These are phyloP conservation scores for Tinamus major DNA, from an alignment of 2,797 vertebrate species.

Conservation along the genomic window DNA sequence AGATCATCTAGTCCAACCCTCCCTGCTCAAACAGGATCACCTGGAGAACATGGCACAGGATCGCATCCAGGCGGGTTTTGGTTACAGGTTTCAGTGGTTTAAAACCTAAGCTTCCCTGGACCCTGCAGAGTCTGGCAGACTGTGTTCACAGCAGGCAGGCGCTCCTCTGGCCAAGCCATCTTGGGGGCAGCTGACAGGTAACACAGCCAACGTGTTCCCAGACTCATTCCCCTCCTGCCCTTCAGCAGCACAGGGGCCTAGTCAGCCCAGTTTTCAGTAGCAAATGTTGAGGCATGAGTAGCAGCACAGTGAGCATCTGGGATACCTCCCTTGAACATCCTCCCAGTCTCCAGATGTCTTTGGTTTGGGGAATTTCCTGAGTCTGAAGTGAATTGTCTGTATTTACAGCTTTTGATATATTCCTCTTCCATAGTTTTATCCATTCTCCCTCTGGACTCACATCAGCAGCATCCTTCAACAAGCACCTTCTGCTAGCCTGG, in stretches of 20 bases:
- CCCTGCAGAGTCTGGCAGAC: neutral
- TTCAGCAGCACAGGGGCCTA: neutral
- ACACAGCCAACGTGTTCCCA: neutral
- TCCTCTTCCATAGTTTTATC: neutral
- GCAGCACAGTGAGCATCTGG: neutral
- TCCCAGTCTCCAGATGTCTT: neutral
- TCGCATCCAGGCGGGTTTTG: neutral
- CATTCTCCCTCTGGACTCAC: fast-evolving
- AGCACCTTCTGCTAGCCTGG: neutral
- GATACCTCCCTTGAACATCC: neutral
- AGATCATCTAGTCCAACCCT: too few species aligned
- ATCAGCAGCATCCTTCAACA: neutral
- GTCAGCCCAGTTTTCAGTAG: neutral
- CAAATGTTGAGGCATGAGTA: neutral
- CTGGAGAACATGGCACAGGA: too few species aligned
- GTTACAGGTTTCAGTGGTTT: neutral
- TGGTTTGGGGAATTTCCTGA: neutral
- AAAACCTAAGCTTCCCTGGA: neutral
- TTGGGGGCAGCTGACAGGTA: neutral
- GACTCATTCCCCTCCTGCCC: neutral
- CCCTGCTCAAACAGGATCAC: too few species aligned
- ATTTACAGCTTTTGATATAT: neutral
- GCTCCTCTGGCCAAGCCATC: neutral
- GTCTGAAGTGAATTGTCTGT: neutral
- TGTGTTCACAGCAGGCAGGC: neutral